Base-by-base conservation (phyloP, 2,888 invertebrate genomes). In the Drosophila greeni region DNA sequence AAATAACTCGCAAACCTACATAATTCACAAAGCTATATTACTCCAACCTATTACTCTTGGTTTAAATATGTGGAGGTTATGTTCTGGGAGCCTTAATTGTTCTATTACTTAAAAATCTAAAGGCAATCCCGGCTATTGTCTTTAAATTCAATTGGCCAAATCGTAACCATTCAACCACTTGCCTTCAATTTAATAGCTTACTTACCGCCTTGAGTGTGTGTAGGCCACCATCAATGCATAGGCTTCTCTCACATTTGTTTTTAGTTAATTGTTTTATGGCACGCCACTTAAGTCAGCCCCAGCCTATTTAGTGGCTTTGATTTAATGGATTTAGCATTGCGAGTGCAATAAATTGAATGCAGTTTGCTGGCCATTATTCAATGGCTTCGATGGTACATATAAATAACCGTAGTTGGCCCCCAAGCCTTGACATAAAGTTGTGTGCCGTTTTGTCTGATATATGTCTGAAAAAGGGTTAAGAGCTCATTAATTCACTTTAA, bases 281-380 rank as follows among this genome's bases (percentile, higher is more conserved):
- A 75, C 71, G 78, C 75, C 65, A 76, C 66, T 73, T 72, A 52
- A 52, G 54, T 26, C 66, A 45, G 53, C 26, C 66, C 26, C 66
- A 47, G 53, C 70, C 64, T 45, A 57, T 56, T 45, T 66, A 49
- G 57, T 11, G 52, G 29, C 67, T 67, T 64, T 47, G 66, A 36
- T 69, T 70, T 81, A 81, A 81, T 81, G 67, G 76, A 48, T 78
- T 73, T 66, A 70, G 65, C 73, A 69, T 68, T 72, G 81, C 76
- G 36, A 58, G 24, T 70, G 66, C 52, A 61, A 37, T 37, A 43
- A 47, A 33, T 51, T 66, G 55, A 61, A 49, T 59, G 65, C 40
- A 67, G 48, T 33, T 36, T 37, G 16, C 52, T 16, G 26, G 33
- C 24, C 60, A 31, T 56, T 52, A 48, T 29, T 62, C 70, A 56